phyloP scores from a whole-genome alignment of 1,140 invertebrate genomes.

The Micrasema minimum region DNA sequence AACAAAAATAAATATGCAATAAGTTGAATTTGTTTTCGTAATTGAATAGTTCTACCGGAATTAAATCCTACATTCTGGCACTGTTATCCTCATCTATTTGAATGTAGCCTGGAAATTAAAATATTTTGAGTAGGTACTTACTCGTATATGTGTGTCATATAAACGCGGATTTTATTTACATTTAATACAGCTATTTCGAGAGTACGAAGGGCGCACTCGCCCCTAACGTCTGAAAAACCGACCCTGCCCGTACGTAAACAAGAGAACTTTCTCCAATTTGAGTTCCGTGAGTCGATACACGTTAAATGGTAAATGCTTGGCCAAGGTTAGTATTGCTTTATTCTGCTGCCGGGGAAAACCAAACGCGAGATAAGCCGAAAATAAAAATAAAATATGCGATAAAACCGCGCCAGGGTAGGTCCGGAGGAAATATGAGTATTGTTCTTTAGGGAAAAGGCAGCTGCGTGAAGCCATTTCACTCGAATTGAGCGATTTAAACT shows the following conservation, averaged over 20 bases:
- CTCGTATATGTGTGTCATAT: too few relatives aligned
- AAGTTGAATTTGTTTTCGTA: too few relatives aligned
- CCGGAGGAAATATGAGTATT: conserved; percentile 3
- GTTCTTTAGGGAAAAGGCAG: conserved; percentile 11
- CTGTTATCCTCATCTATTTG: too few relatives aligned
- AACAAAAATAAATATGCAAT: too few relatives aligned
- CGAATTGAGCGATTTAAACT: conserved; percentile 42
- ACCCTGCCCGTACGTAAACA: conserved; percentile 2
- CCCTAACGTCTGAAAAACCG: too few relatives aligned
- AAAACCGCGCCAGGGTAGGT: conserved; percentile 24
- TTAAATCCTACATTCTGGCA: too few relatives aligned
- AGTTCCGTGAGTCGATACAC: conserved; percentile 29
- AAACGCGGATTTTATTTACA: too few relatives aligned
- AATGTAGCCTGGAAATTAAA: too few relatives aligned
- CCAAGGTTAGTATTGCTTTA: conserved; percentile 5
- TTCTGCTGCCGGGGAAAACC: conserved; percentile 2
- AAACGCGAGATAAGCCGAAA: conserved; percentile 25
- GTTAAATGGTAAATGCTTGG: conserved; percentile 15
- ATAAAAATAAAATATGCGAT: conserved; percentile 32
- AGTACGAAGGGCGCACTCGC: too few relatives aligned
- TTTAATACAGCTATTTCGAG: too few relatives aligned
- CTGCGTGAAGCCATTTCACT: conserved; percentile 30
- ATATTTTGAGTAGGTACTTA: too few relatives aligned
- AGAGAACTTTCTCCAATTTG: conserved; percentile 13
- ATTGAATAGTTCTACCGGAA: too few relatives aligned